Evolutionary conservation across 2,888 invertebrate species (phyloP).

Genomic region (Meliscaeva auricollis): DNA sequence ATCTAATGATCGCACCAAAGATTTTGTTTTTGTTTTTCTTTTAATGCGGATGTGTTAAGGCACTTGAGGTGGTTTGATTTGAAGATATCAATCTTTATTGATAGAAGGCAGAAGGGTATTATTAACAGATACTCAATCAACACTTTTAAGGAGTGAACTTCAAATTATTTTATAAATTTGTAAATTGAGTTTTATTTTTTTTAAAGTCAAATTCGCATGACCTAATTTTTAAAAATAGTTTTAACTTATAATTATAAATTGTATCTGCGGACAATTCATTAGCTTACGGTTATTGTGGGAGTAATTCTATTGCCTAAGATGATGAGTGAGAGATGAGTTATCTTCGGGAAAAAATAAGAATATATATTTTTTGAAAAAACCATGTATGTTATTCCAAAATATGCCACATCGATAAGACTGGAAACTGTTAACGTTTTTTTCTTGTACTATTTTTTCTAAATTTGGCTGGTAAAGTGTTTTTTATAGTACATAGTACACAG

Average conservation of each 20-base stretch:
- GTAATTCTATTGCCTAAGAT: too few relatives aligned
- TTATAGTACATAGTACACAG: too few relatives aligned
- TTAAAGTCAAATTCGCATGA: not conserved
- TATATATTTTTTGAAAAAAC: too few relatives aligned
- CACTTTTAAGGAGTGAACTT: constrained; percentile 1
- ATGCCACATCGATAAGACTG: too few relatives aligned
- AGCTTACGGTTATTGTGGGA: too few relatives aligned
- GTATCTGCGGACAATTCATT: too few relatives aligned
- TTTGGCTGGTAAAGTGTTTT: too few relatives aligned
- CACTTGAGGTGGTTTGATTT: constrained; percentile 45
- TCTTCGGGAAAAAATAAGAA: too few relatives aligned
- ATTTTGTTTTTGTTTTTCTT: not conserved
- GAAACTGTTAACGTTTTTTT: too few relatives aligned
- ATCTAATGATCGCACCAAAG: constrained; percentile 28
- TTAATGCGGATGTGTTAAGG: constrained; percentile 53
- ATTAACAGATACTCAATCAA: constrained; percentile 9
- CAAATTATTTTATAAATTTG: constrained; percentile 9
- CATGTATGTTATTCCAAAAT: too few relatives aligned
- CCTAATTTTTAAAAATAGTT: constrained; percentile 10
- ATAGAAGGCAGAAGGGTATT: not conserved
- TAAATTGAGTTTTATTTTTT: not conserved
- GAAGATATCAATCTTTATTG: constrained; percentile 20
- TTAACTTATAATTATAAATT: not conserved
- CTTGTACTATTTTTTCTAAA: too few relatives aligned
- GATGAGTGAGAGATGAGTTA: too few relatives aligned